A percentile compares a stretch with the other conserved stretches of the same genome.
phyloP scores from a whole-genome alignment of 2,113 vertebrate species.

The Poecile atricapillus region DNA sequence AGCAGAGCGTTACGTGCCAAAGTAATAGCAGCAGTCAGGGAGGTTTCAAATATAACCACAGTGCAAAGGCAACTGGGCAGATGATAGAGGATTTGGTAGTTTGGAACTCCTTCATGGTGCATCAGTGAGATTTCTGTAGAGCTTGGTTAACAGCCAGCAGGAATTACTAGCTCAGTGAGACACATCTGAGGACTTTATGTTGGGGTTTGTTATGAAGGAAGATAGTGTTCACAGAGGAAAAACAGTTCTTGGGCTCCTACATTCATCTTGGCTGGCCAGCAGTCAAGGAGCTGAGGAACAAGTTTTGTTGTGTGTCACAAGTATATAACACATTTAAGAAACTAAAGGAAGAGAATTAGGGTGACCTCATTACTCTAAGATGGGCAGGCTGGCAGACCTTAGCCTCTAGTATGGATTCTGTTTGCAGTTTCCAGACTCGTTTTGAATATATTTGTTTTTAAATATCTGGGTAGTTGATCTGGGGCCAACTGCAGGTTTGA shows the following conservation, averaged over 20 bases:
- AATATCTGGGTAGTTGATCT: not conserved
- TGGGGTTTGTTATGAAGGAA: not conserved
- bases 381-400: not conserved
- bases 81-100: not conserved
- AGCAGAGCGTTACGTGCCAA: not conserved
- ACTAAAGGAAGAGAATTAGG: not conserved
- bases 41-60: not conserved
- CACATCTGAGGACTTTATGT: rapidly evolving
- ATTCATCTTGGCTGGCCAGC: not conserved
- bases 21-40: not conserved
- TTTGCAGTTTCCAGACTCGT: not conserved
- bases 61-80: not conserved
- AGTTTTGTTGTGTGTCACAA: not conserved
- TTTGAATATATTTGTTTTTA: not conserved
- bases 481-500: not conserved
- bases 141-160: not conserved
- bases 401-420: not conserved
- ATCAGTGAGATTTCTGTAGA: not conserved
- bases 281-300: not conserved
- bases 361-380: not conserved
- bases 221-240: rapidly evolving
- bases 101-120: not conserved
- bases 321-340: not conserved
- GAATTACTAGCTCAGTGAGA: not conserved
- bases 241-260: not conserved